Conservation (phyloP, 2,888 invertebrate species). For the Orthosia incerta region DNA sequence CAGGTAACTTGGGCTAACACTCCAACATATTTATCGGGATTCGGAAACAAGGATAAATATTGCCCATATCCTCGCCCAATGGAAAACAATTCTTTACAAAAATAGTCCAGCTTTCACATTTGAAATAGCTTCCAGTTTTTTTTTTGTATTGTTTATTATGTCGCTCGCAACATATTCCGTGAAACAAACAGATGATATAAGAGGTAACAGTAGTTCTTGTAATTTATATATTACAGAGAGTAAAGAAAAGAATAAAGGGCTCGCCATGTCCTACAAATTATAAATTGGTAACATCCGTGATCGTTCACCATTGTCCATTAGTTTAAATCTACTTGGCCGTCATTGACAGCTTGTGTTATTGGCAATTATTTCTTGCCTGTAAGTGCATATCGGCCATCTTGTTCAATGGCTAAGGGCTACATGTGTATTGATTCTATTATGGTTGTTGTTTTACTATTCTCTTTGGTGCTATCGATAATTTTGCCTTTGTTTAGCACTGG, state of each 20-base stretch:
- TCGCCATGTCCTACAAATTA: constrained; percentile 56
- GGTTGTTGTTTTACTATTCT: not conserved
- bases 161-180: constrained; percentile 3
- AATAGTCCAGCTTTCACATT: too few species aligned
- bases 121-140: constrained; percentile 11
- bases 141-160: constrained; percentile 17
- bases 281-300: constrained; percentile 82
- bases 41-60: not conserved
- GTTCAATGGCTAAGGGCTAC: not conserved
- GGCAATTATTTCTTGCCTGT: constrained; percentile 71
- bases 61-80: not conserved
- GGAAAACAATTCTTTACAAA: constrained; percentile 14
- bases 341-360: constrained; percentile 74
- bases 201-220: constrained; percentile 16
- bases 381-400: constrained; percentile 10
- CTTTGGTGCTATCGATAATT: not conserved
- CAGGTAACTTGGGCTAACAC: not conserved
- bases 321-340: constrained; percentile 74
- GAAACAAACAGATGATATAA: constrained; percentile 33
- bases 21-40: not conserved
- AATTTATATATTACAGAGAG: constrained; percentile 23
- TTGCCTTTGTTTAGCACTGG: not conserved
- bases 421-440: constrained; percentile 3
- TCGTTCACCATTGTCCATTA: constrained; percentile 70
- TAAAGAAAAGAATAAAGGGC: constrained; percentile 54